Conservation (phyloP, 23 tunicate species). For the Trididemnum clinides region DNA sequence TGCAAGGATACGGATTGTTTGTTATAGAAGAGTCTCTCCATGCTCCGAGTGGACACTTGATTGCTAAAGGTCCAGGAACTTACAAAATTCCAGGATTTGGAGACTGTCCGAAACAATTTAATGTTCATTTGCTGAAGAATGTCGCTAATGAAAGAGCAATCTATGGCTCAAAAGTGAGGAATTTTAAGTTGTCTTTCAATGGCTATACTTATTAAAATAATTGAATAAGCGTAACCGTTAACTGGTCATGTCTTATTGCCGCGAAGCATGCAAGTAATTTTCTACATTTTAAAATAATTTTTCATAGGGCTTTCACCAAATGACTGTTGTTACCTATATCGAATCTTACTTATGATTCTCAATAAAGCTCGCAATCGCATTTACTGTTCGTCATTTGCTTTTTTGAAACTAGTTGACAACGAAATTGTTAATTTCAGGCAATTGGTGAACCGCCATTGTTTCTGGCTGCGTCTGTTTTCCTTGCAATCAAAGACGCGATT, state of each 20-base stretch:
- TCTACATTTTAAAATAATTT: no score
- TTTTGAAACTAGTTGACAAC: no score
- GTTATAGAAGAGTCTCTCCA: conserved; percentile 78
- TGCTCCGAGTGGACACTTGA: conserved; percentile 54
- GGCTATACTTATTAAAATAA: no score
- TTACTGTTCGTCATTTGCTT: no score
- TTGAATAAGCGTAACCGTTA: no score
- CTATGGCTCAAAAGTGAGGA: conserved; percentile 60
- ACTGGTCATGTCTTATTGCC: no score
- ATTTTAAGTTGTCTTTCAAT: background rate
- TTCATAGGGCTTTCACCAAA: no score
- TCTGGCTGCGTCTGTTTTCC: conserved; percentile 78
- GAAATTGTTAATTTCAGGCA: conserved; percentile 59
- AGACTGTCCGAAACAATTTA: conserved; percentile 71
- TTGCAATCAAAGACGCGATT: conserved; percentile 86
- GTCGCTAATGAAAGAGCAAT: conserved; percentile 57
- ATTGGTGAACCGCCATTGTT: conserved; percentile 92
- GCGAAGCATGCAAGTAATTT: no score
- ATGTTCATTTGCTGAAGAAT: conserved; percentile 73
- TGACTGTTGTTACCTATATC: no score
- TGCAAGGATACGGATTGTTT: conserved; percentile 82
- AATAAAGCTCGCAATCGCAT: no score
- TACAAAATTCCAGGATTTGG: conserved; percentile 96
- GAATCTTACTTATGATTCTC: no score
- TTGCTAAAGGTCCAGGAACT: conserved; percentile 84